A percentile compares a stretch with the other conserved stretches of the same genome.
phyloP scores from a whole-genome alignment of 2,797 vertebrate species.

The Macropus fuliginosus region DNA sequence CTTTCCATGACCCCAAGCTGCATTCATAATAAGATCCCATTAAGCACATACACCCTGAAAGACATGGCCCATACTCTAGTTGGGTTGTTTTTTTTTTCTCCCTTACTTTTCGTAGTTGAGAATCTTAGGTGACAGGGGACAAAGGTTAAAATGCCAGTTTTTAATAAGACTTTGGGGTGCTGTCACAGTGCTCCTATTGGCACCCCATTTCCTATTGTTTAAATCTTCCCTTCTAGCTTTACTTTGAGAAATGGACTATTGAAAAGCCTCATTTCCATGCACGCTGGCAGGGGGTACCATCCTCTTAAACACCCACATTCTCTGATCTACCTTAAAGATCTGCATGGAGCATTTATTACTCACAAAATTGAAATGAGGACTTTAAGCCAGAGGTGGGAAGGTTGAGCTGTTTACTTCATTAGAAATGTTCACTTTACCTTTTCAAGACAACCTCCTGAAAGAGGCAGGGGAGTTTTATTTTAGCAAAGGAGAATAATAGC shows the following conservation, averaged over 20 bases:
- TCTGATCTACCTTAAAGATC: slow-evolving; percentile 58
- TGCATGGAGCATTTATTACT: slow-evolving; percentile 30
- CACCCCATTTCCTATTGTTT: slow-evolving; percentile 10
- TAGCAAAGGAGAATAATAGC: slow-evolving; percentile 69
- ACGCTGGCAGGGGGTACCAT: not conserved
- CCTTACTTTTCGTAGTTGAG: not conserved
- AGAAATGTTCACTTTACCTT: slow-evolving; percentile 66
- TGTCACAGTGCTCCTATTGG: slow-evolving; percentile 51
- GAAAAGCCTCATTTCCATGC: slow-evolving; percentile 29
- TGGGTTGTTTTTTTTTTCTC: not conserved
- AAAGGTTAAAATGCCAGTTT: slow-evolving; percentile 3
- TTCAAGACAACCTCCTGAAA: slow-evolving; percentile 64
- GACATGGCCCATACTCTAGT: not conserved
- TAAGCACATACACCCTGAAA: not conserved
- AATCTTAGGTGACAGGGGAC: not conserved
- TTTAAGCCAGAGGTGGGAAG: slow-evolving; percentile 66
- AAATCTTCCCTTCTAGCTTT: slow-evolving; percentile 34
- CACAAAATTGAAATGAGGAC: slow-evolving; percentile 66
- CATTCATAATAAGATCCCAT: not conserved
- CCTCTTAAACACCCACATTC: slow-evolving; percentile 64
- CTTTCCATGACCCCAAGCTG: not conserved
- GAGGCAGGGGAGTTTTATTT: slow-evolving; percentile 67
- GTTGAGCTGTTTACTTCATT: slow-evolving; percentile 56
- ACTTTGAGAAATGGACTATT: slow-evolving; percentile 11
- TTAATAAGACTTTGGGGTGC: slow-evolving; percentile 15